phyloP scores from a whole-genome alignment of 2,888 invertebrate genomes.

The Scaeva pyrastri region DNA sequence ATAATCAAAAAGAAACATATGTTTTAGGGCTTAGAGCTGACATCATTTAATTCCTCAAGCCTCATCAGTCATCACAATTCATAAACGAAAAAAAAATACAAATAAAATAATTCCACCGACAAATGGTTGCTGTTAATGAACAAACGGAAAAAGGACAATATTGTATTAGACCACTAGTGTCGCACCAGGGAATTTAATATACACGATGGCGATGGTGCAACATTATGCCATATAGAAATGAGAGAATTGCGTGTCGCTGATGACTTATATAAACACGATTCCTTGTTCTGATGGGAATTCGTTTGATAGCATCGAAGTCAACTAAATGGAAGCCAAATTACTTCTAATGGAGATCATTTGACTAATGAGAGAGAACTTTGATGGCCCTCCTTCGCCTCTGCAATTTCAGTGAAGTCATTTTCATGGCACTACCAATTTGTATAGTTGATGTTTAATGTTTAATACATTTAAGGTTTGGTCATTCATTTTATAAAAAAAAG shows the following conservation, averaged over 20 bases:
- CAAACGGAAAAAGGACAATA: slow-evolving; percentile 7
- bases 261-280: slow-evolving; percentile 74
- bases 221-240: slow-evolving; percentile 64
- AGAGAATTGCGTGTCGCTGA: slow-evolving; percentile 72
- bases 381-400: slow-evolving; percentile 16
- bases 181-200: slow-evolving; percentile 58
- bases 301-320: slow-evolving; percentile 72
- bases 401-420: slow-evolving; percentile 51
- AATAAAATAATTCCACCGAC: slow-evolving; percentile 40
- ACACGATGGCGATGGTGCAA: slow-evolving; percentile 66
- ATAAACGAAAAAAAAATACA: slow-evolving; percentile 30
- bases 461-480: slow-evolving; percentile 56
- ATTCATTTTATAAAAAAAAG: no score
- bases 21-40: slow-evolving; percentile 13
- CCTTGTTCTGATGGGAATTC: slow-evolving; percentile 67
- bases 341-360: slow-evolving; percentile 72
- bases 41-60: slow-evolving; percentile 32
- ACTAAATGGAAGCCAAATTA: slow-evolving; percentile 71
- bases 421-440: slow-evolving; percentile 53
- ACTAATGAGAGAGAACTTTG: slow-evolving; percentile 68
- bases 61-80: slow-evolving; percentile 8
- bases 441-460: slow-evolving; percentile 56
- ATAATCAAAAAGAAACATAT: slow-evolving; percentile 15
- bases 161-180: slow-evolving; percentile 36
- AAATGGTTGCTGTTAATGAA: slow-evolving; percentile 19